Evolutionary conservation across 1,140 invertebrate genomes (phyloP), one percentile per base, ranked within the genome.

Genomic region (Liolophura sinensis): DNA sequence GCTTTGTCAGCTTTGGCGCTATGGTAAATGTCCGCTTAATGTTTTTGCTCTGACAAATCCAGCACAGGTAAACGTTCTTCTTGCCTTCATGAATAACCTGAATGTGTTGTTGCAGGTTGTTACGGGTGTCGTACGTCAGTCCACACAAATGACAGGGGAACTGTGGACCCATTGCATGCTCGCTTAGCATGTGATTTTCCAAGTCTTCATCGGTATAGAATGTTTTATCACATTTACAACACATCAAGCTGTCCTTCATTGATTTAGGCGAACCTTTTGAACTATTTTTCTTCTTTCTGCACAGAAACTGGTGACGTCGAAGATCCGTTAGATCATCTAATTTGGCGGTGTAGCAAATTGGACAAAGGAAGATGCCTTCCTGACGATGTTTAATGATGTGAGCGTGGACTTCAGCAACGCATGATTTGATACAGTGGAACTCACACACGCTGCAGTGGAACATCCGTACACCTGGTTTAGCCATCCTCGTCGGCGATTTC

Each of bases 71-170:
- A 12, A 71, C 54, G 27, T 62, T 20, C 16, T 62, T 65, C 56
- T 77, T 73, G 0, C 73, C 73, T 46, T 70, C 74, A 62, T 82
- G 80, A 3, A 69, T 67, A 14, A 67, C 59, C 60, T 67, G 60
- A 0, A 76, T 67, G 63, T 84, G 82, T 16, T 68, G 64, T 22
- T 72, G 58, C 9, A 82, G 65, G 51, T 59, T 69, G 16, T 68
- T 64, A 47, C 72, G 60, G 11, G 73, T 68, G n/a, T 71, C 64
- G 63, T 80, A 82, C 1, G 73, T 76, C n/a, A 72, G 57, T 7
- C 78, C 76, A 70, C 82, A 84, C 9, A 80, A 65, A 60, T 78
- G 77, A 69, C 82, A 84, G 0, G 77, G 70, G 12, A 46, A 49
- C 49, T 68, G 52, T 18, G 25, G 50, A 16, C 24, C n/a, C 25